Base-by-base conservation (phyloP, 1,140 invertebrate genomes). In the Papilio polytes region DNA sequence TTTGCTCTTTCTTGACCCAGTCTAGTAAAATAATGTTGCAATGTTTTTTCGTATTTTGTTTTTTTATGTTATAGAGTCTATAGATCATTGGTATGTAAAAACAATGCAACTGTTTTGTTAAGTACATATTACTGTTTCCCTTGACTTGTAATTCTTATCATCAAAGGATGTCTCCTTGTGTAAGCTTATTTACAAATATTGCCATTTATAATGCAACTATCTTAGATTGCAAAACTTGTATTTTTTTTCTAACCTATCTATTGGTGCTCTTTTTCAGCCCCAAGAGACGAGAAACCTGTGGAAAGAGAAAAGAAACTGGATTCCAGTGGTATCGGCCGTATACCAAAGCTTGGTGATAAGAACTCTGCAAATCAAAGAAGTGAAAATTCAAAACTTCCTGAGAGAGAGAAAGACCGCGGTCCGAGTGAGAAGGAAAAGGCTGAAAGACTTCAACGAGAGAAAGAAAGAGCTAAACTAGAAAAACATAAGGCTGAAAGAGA, bases 261-360 rank as follows among this genome's bases (percentile, higher is more conserved):
- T 70, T 70, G 12, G 4, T 31, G 22, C 72, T 53, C 80, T 72
- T 74, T 90, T 89, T 83, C 83, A 90, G 91, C 83, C 46, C 81
- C 83, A 81, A 90, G 82, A 87, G 89, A 91, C 74, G 89, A 90
- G 13, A 89, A 74, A 77, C 85, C 85, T 13, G 48, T 80, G 46
- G 91, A 92, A 82, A 91, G 80, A 81, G 90, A 92, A 80, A 90
- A 78, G 48, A 94, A 90, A 87, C 77, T 87, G 20, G 91, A 93
- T 81, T n/a, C 86, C 22, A 15, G 53, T 74, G 85, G 86, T 18
- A 89, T 94, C 81, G 88, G 91, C 63, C 91, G 95, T 84, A 96
- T 96, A 80, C 95, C 95, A 53, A 96, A 96, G 93, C 48, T 95
- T 20, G 90, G 89, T 77, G 92, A 95, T 63, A 95, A 91, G 88